Percentiles rank a stretch among this genome's conserved stretches.
Evolutionary conservation across 2,113 vertebrate genomes (phyloP).

Genomic region (Polypterus senegalus): DNA sequence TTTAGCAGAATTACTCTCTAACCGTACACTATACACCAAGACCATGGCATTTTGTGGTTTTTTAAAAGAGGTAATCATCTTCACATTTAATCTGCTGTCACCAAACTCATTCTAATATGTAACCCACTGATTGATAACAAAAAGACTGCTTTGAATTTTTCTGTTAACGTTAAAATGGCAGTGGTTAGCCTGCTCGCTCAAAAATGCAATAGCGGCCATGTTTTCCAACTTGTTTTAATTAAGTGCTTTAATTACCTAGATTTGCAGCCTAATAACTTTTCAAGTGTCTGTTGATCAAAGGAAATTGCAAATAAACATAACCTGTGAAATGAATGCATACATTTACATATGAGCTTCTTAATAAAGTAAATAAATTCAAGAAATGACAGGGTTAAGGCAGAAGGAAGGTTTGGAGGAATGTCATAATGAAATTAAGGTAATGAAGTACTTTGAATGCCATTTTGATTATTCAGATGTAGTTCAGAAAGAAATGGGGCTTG

Average conservation of each 20-base stretch:
- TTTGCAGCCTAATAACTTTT: constrained; percentile 22
- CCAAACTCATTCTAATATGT: too few species aligned
- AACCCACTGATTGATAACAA: too few species aligned
- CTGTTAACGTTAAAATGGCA: too few species aligned
- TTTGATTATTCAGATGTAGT: constrained; percentile 22
- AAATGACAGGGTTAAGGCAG: constrained; percentile 25
- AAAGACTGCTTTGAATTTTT: too few species aligned
- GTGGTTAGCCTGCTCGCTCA: too few species aligned
- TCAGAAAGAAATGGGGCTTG: constrained; percentile 33
- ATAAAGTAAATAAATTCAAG: constrained; percentile 35
- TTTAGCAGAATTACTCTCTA: too few species aligned
- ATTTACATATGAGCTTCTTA: constrained; percentile 21
- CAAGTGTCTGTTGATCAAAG: constrained; percentile 24
- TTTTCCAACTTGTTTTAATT: constrained; percentile 30
- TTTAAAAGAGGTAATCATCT: too few species aligned
- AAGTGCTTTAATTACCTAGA: constrained; percentile 19
- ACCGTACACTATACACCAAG: too few species aligned
- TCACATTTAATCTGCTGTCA: too few species aligned
- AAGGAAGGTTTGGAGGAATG: constrained; percentile 27
- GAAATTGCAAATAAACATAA: constrained; percentile 18
- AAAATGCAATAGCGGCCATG: constrained; percentile 14
- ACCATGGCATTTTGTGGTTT: too few species aligned
- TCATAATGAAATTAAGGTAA: constrained; percentile 40
- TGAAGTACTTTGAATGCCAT: constrained; percentile 30
- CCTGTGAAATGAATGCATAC: constrained; percentile 8